Evolutionary conservation across 2,113 vertebrate genomes (phyloP).

Genomic region (Ameiurus melas): DNA sequence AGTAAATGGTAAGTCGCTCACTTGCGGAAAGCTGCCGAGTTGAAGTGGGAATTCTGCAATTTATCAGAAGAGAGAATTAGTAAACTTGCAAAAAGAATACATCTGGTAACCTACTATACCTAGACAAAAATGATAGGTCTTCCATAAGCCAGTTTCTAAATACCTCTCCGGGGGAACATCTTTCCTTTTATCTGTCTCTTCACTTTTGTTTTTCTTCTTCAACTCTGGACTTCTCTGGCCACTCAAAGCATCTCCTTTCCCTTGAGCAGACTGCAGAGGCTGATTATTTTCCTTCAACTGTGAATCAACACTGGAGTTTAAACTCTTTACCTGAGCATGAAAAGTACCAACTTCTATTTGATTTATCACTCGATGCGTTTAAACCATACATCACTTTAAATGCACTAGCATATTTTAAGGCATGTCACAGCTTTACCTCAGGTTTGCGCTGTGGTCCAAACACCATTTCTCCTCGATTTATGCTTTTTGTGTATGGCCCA

Average conservation of each 20-base stretch:
- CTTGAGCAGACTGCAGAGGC: conserved; percentile 45
- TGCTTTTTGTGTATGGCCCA: conserved; percentile 6
- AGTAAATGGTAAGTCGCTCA: conserved; percentile 76
- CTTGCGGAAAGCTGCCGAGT: conserved; percentile 48
- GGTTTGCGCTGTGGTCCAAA: conserved; percentile 24
- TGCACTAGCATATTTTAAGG: background rate
- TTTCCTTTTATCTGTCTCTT: background rate
- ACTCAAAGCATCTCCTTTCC: background rate
- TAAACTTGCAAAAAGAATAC: background rate
- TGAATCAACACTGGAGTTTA: conserved; percentile 57
- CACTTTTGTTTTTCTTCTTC: background rate
- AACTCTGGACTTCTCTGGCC: background rate
- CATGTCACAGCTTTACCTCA: conserved; percentile 55
- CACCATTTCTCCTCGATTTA: conserved; percentile 40
- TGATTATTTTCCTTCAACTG: background rate
- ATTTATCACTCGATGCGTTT: background rate
- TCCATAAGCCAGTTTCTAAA: background rate
- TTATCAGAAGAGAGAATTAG: background rate
- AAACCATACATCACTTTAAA: background rate
- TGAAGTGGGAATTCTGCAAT: conserved; percentile 46
- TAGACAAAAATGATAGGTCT: background rate
- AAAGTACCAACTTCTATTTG: background rate
- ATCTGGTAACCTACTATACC: background rate
- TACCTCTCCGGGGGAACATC: conserved; percentile 55
- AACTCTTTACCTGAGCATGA: conserved; percentile 39